Conservation (phyloP, 2,888 invertebrate species). For the Drosophila engyochracea region DNA sequence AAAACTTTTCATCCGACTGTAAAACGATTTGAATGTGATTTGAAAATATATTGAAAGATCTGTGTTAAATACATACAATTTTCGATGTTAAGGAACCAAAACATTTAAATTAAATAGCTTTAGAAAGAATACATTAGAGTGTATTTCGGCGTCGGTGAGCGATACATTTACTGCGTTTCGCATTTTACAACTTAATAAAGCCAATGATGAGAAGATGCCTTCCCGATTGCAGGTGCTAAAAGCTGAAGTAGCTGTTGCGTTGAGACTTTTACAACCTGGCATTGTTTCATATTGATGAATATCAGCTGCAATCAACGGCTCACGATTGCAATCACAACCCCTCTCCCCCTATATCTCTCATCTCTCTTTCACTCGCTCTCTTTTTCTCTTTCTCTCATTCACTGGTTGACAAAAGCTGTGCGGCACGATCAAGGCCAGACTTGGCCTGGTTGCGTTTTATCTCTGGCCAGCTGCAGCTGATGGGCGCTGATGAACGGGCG, state of each 20-base stretch:
- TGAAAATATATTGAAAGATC: not conserved
- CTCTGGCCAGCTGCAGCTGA: conserved; percentile 26
- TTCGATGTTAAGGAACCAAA: not conserved
- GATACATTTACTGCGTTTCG: conserved; percentile 22
- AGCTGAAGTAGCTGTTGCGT: conserved; percentile 55
- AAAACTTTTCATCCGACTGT: not conserved
- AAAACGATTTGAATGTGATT: not conserved
- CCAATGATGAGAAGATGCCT: conserved; percentile 53
- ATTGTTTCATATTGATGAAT: conserved; percentile 69
- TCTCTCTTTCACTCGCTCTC: not conserved
- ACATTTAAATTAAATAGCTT: not conserved
- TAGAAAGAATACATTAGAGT: conserved; percentile 8
- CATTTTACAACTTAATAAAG: conserved; percentile 65
- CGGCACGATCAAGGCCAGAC: conserved; percentile 67
- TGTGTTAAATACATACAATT: not conserved
- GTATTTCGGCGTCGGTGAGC: conserved; percentile 33
- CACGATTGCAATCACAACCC: conserved; percentile 60
- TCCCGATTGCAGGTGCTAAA: conserved; percentile 65
- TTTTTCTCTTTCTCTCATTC: not conserved
- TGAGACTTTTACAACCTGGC: conserved; percentile 56
- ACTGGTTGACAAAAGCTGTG: conserved; percentile 52
- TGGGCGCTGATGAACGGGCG: conserved; percentile 62
- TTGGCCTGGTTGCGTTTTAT: conserved; percentile 19
- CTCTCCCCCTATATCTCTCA: not conserved
- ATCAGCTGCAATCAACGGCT: conserved; percentile 71